phyloP scores from a whole-genome alignment of 2,888 invertebrate species.

The Drosophila eohydei region DNA sequence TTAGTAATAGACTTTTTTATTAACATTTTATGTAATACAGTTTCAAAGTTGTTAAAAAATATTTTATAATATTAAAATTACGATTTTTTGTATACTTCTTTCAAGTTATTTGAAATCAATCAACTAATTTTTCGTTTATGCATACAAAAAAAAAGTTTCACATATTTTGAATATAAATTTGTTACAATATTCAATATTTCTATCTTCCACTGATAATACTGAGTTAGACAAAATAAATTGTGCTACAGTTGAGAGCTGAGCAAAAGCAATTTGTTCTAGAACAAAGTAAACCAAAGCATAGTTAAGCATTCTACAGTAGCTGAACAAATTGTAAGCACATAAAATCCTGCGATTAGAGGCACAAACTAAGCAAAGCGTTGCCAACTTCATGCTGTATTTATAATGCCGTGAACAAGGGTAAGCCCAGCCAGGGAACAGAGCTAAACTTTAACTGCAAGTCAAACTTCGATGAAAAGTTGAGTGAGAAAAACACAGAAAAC shows the following conservation, averaged over 20 bases:
- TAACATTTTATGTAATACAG: too few species aligned
- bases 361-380: neutral
- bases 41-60: too few species aligned
- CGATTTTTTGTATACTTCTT: too few species aligned
- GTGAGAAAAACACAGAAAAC: conserved; percentile 58
- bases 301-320: neutral
- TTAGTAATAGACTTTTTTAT: too few species aligned
- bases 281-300: neutral
- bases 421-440: conserved; percentile 23
- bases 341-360: neutral
- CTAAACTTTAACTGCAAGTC: conserved; percentile 59
- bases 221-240: neutral
- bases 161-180: too few species aligned
- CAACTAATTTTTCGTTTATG: too few species aligned
- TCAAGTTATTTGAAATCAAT: too few species aligned
- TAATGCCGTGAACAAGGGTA: conserved; percentile 42
- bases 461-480: conserved; percentile 74
- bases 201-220: neutral
- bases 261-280: neutral
- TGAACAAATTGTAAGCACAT: neutral
- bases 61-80: too few species aligned
- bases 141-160: too few species aligned
- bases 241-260: neutral
- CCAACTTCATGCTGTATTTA: conserved; percentile 35
- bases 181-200: neutral